Base-by-base conservation (phyloP, 1,140 invertebrate species). In the Drosophila pruinosa region DNA sequence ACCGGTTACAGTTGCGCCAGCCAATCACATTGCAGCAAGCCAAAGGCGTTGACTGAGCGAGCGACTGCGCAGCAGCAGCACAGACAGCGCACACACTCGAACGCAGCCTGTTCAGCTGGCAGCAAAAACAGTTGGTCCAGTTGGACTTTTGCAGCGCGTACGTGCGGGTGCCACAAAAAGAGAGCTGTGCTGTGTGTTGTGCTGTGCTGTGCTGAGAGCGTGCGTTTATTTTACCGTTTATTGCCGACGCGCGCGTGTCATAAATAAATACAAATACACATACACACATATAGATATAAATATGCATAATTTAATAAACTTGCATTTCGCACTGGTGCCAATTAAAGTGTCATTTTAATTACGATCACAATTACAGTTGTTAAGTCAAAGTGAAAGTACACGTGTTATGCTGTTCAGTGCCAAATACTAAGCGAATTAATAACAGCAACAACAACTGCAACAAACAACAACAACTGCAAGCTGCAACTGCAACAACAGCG, bases 141-240 rank as follows among this genome's bases (percentile, higher is more conserved):
- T 89, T 89, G 75, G 81, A 81, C 63, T 86, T 78, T 62, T 81
- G 73, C 78, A 69, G 75, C 75, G 86, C 75, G 80, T 75, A 76
- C 78, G 86, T 86, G 78, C 86, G 86, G 86, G 72, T 89, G 86
- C 58, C 52, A 54, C 61, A 39, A 24, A 69, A 34, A 57, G 36
- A 41, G 59, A 68, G 45, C 45, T 34, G 31, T 12, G 67, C 52
- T 64, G 43, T n/a, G n/a, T n/a, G n/a, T n/a, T n/a, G n/a, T n/a
- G n/a, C n/a, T n/a, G n/a, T n/a, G 8, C 19, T 22, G 21, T 47
- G 43, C 45, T 38, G 47, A 21, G 38, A 34, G 28, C 34, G 28
- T 59, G 10, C 31, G 48, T 36, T 52, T 52, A 28, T 36, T 52
- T 52, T 26, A 6, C 50, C 28, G 39, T 58, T 48, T 48, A 45